Evolutionary conservation across 1,140 invertebrate species (phyloP), one percentile per base, ranked within the genome.

Genomic region (Plodia interpunctella): DNA sequence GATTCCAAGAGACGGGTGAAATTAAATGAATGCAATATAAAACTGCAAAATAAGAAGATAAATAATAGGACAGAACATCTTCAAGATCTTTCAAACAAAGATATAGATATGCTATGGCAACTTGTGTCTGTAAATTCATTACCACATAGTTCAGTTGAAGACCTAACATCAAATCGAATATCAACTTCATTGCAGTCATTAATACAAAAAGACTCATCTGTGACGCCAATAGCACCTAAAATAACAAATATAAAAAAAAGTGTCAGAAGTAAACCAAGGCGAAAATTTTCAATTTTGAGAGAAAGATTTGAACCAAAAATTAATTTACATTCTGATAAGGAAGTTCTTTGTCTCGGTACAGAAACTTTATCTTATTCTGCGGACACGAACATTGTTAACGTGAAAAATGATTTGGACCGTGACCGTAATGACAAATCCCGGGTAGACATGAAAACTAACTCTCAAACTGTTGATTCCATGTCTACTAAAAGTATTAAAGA

Each of bases 261-360:
- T 56, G 66, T 68, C 3, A 80, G 89, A 58, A 90, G 74, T 63
- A 88, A 83, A 72, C 90, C 92, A 0, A 87, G 91, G 56, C 80
- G 92, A 70, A 93, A 93, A 74, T 92, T 93, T 76, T 93, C 92
- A 8, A 80, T 93, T 52, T 69, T 93, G 20, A 86, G 91, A 60
- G 92, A 93, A 66, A 90, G 87, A 63, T 93, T 93, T 75, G 92
- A 93, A 79, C 86, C 91, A 25, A 90, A 91, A 78, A 72, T 80
- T 49, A 86, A 86, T 63, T 63, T 87, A 57, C 76, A 90, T 60
- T 84, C 82, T 5, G 88, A 90, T 68, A 84, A 90, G 78, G 88
- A 84, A 84, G 89, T 75, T 61, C 83, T 82, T 61, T 91, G 68
- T 66, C 74, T 80, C 55, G 74, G 74, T 58, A 70, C 79, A 35